Conservation (phyloP, 2,113 vertebrate species). For the Gobio gobio region DNA sequence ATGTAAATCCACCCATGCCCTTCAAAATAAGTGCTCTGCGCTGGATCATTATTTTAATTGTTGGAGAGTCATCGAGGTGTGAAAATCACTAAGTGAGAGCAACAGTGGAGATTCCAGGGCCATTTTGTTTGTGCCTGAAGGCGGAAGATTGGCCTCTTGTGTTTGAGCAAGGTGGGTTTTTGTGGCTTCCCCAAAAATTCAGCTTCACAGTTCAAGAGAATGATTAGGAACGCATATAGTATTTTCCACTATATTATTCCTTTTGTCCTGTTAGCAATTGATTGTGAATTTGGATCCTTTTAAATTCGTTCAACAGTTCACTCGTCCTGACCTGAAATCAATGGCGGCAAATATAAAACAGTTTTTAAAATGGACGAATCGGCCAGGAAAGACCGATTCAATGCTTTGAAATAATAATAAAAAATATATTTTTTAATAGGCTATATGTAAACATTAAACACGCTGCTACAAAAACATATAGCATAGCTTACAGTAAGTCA, state of each 20-base stretch:
- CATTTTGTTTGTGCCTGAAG: constrained; percentile 84
- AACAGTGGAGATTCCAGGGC: constrained; percentile 77
- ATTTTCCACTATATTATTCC: constrained; percentile 38
- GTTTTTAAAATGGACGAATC: not conserved
- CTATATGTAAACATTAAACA: too few species aligned
- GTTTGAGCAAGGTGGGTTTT: constrained; percentile 66
- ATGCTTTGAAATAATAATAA: not conserved
- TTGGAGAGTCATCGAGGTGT: constrained; percentile 81
- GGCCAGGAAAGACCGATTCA: not conserved
- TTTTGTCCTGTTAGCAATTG: constrained; percentile 58
- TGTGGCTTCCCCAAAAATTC: constrained; percentile 60
- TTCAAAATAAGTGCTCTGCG: constrained; percentile 78
- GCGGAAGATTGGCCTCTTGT: constrained; percentile 78
- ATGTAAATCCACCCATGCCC: constrained; percentile 73
- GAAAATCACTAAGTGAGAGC: constrained; percentile 79
- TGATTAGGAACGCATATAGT: constrained; percentile 40
- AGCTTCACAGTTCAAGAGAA: constrained; percentile 48
- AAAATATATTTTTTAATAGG: too few species aligned
- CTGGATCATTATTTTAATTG: constrained; percentile 85
- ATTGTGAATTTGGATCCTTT: constrained; percentile 22
- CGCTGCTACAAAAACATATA: too few species aligned
- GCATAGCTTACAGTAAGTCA: too few species aligned
- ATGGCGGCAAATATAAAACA: not conserved
- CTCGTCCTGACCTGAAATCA: constrained; percentile 15
- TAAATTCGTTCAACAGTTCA: constrained; percentile 20